Base-by-base conservation (phyloP, 2,888 invertebrate genomes). In the Drosophila vallismaia region DNA sequence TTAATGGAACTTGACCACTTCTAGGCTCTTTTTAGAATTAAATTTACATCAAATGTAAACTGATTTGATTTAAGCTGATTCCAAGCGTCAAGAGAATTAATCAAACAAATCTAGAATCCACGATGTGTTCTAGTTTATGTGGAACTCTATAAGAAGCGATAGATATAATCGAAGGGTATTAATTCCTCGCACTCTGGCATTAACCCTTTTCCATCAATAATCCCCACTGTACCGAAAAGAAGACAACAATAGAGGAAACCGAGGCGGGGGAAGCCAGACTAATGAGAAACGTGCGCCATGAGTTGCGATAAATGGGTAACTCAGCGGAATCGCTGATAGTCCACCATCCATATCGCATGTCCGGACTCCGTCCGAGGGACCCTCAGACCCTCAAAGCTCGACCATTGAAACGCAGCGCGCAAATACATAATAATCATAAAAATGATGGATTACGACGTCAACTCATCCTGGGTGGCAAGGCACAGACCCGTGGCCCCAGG, bases 211-310 rank as follows among this genome's bases (percentile, higher is more conserved):
- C 12, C 5, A 0, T 2, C 19, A 19, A 29, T 52, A 63, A 45
- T 44, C 24, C 14, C 57, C 53, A 66, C 42, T 42, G 67, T 66
- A 31, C 42, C 33, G 10, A 8, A 14, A 48, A 31, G 26, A 31
- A 31, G n/a, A 44, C 50, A 58, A 46, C 74, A 54, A 52, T 59
- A 24, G 29, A 51, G n/a, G 10, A 38, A 42, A 50, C 50, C 40
- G 29, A 29, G 58, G 29, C 9, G 33, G 29, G 8, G 52, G 49
- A 59, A 42, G 42, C 50, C 45, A 54, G 36, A 75, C 87, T 82
- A 88, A 88, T 86, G 85, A 87, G 82, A 86, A 87, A 84, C 73
- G 56, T 84, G 87, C 69, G 54, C 64, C 66, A 73, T 77, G 82
- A 82, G 55, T 70, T 86, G 75, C 88, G 66, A 71, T 86, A 87